A percentile compares a stretch with the other conserved stretches of the same genome.
These are phyloP conservation scores for Oscheius sp. DNA, from an alignment of 2,888 invertebrate species.

Conservation along the genomic window DNA sequence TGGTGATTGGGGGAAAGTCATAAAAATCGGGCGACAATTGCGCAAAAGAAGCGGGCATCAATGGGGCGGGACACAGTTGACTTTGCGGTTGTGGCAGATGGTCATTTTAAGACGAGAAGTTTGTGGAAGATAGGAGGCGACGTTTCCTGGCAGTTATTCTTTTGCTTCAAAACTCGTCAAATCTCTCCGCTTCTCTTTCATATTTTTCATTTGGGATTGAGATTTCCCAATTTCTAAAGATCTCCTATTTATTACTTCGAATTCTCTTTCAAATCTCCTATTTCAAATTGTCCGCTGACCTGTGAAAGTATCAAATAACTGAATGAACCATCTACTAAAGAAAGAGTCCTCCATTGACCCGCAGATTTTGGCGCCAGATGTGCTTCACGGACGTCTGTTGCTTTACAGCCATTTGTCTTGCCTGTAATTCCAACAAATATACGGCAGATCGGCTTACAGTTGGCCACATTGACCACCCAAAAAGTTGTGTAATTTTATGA, in stretches of 20 bases:
- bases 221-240: too few relatives aligned
- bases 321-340: too few relatives aligned
- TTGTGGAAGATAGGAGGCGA: too few relatives aligned
- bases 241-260: too few relatives aligned
- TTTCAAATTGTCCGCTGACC: too few relatives aligned
- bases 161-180: too few relatives aligned
- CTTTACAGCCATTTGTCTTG: not conserved
- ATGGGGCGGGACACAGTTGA: not conserved
- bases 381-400: too few relatives aligned
- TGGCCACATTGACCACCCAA: not conserved
- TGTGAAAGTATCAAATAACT: not conserved
- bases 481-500: conserved; percentile 7
- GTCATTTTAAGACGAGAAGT: too few relatives aligned
- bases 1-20: not conserved
- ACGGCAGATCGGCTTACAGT: not conserved
- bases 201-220: too few relatives aligned
- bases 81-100: not conserved
- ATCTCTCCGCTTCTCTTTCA: too few relatives aligned
- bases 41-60: not conserved
- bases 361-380: conserved; percentile 1
- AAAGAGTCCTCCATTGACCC: not conserved
- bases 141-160: too few relatives aligned
- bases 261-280: too few relatives aligned
- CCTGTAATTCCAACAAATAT: not conserved
- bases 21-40: conserved; percentile 9